Percentiles rank a stretch among this genome's conserved stretches.
Evolutionary conservation across 2,113 vertebrate genomes (phyloP).

Genomic region (Phyllopteryx taeniolatus): DNA sequence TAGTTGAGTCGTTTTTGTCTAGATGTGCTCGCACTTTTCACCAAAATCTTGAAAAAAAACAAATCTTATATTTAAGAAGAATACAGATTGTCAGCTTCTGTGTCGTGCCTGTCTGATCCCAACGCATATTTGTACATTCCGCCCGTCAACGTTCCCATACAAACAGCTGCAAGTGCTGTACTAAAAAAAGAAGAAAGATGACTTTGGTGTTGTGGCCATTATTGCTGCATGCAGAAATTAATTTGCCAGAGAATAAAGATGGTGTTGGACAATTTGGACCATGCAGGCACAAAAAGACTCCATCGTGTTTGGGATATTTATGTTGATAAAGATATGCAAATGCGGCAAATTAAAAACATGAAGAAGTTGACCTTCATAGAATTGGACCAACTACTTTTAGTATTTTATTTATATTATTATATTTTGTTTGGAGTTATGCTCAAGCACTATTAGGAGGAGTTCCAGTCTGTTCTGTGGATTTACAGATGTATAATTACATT

Average conservation of each 20-base stretch:
- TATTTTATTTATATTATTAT: background rate
- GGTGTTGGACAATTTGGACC: constrained; percentile 34
- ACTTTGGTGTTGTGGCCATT: constrained; percentile 36
- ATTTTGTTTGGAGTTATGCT: background rate
- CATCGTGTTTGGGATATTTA: background rate
- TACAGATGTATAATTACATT: background rate
- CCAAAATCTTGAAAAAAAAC: background rate
- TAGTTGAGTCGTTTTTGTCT: background rate
- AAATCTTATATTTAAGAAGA: background rate
- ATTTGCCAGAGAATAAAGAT: constrained; percentile 35
- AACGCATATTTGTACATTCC: background rate
- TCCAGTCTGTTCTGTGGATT: background rate
- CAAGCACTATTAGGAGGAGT: background rate
- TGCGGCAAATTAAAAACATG: background rate
- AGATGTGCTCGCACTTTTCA: background rate
- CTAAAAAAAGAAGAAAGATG: constrained; percentile 34
- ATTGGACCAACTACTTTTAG: background rate
- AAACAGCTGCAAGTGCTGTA: background rate
- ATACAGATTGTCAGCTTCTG: background rate
- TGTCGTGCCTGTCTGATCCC: background rate
- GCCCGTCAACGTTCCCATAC: too few relatives aligned
- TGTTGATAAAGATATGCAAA: constrained; percentile 5
- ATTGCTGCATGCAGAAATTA: constrained; percentile 36
- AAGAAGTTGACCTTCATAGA: background rate
- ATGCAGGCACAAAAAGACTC: background rate